Evolutionary conservation across 2,797 vertebrate species (phyloP), one percentile per base, ranked within the genome.

Genomic region (Setipinna tenuifilis): DNA sequence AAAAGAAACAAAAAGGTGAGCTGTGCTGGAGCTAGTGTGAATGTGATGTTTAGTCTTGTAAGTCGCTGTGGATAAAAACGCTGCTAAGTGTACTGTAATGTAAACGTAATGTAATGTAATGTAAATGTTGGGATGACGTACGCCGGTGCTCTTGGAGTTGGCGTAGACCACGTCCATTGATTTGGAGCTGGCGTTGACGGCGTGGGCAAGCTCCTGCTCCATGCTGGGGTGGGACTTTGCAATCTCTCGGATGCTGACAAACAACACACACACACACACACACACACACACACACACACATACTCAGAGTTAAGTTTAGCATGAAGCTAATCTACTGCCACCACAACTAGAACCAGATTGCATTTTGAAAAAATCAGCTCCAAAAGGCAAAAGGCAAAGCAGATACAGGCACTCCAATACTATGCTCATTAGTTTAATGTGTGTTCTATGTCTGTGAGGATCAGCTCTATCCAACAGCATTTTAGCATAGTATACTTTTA

Each of bases 161-260:
- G 95, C 96, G 19, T 98, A 99, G 87, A 99, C 97, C 11, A 96
- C 95, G 83, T 99, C 97, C 98, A 99, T 97, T 88, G 97, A 96
- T 92, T 99, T 99, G 46, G 97, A 97, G 93, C 97, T 98, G 93
- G 98, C 98, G 5, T 99, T 99, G 92, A 99, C 98, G 0, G 98
- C 98, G 0, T 99, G 98, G 58, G 98, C 98, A 44, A 99, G 95
- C 89, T 99, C 98, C 94, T 98, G 98, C 85, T 99, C 98, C 95
- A 99, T 91, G 80, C 95, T 96, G 82, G 94, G 97, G 88, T 97
- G 98, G 54, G 95, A 97, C 21, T 97, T 96, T 0, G 98, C 98
- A 6, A 98, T 95, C 87, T 99, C 97, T 41, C 97, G 96, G 86
- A 99, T 99, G 88, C 98, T 99, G 58, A 50, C 85, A 91, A 82